phyloP scores from a whole-genome alignment of 2,797 vertebrate genomes.

The Cryptoprocta ferox region DNA sequence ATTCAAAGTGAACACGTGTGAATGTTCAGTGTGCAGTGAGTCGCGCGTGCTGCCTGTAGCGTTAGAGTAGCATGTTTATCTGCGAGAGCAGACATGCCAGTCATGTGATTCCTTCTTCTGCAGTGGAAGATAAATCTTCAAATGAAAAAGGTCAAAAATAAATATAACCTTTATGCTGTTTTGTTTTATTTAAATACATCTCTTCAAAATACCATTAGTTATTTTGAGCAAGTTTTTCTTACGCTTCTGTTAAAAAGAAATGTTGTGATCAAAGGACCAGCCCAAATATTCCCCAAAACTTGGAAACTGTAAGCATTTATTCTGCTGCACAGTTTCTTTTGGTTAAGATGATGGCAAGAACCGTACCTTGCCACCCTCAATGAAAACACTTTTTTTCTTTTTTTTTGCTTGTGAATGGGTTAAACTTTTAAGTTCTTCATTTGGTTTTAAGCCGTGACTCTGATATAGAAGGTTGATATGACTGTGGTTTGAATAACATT shows the following conservation, averaged over 20 bases:
- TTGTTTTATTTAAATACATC: neutral
- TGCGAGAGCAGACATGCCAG: constrained; percentile 73
- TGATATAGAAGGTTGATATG: constrained; percentile 88
- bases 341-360: constrained; percentile 63
- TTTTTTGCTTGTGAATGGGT: constrained; percentile 84
- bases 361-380: constrained; percentile 69
- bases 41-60: constrained; percentile 51
- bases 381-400: constrained; percentile 62
- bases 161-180: neutral
- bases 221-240: constrained; percentile 41
- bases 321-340: constrained; percentile 62
- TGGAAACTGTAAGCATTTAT: constrained; percentile 62
- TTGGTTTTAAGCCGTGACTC: constrained; percentile 89
- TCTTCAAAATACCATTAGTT: constrained; percentile 5
- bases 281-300: constrained; percentile 6
- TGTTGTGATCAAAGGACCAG: neutral
- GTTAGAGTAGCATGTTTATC: constrained; percentile 66
- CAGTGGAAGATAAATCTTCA: constrained; percentile 74
- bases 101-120: constrained; percentile 79
- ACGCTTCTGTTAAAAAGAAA: constrained; percentile 57
- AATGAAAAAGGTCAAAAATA: constrained; percentile 51
- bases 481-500: constrained; percentile 90
- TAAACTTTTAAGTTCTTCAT: constrained; percentile 88
- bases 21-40: constrained; percentile 48
- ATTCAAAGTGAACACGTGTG: constrained; percentile 53